Conservation (phyloP, 2,888 invertebrate genomes). For the Abscondita cerata region DNA sequence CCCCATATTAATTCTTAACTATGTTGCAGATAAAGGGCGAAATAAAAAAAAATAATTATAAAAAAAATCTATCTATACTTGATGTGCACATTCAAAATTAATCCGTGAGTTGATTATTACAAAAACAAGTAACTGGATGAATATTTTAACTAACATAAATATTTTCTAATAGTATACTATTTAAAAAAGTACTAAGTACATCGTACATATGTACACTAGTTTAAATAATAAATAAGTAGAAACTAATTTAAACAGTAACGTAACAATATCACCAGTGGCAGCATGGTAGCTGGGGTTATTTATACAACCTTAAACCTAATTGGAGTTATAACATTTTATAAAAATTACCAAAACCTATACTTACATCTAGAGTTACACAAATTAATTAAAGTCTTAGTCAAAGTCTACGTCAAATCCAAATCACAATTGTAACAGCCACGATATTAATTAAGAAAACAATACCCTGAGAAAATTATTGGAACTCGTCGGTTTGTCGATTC, state of each 20-base stretch:
- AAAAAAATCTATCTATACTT: too few relatives aligned
- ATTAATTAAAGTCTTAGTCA: slow-evolving; percentile 1
- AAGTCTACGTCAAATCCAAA: neutral
- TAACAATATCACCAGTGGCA: slow-evolving; percentile 40
- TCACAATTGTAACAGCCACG: slow-evolving; percentile 7
- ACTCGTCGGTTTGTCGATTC: neutral
- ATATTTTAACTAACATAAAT: too few relatives aligned
- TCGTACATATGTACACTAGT: slow-evolving; percentile 16
- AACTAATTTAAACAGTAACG: neutral
- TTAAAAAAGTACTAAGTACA: too few relatives aligned
- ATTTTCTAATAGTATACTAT: too few relatives aligned
- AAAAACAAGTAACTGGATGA: too few relatives aligned
- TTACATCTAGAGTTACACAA: neutral
- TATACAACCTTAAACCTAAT: slow-evolving; percentile 9
- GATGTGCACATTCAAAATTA: too few relatives aligned
- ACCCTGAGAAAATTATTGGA: slow-evolving; percentile 1
- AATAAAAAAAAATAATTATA: too few relatives aligned
- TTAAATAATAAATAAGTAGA: slow-evolving; percentile 22
- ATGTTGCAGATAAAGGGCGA: too few relatives aligned
- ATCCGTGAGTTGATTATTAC: too few relatives aligned
- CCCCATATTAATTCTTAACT: too few relatives aligned
- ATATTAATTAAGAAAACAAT: slow-evolving; percentile 3
- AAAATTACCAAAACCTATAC: neutral
- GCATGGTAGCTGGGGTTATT: slow-evolving; percentile 35
- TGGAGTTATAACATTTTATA: neutral